A percentile compares a stretch with the other conserved stretches of the same genome.
Conservation (phyloP, 2,888 invertebrate genomes). For the Galeruca laticollis region DNA sequence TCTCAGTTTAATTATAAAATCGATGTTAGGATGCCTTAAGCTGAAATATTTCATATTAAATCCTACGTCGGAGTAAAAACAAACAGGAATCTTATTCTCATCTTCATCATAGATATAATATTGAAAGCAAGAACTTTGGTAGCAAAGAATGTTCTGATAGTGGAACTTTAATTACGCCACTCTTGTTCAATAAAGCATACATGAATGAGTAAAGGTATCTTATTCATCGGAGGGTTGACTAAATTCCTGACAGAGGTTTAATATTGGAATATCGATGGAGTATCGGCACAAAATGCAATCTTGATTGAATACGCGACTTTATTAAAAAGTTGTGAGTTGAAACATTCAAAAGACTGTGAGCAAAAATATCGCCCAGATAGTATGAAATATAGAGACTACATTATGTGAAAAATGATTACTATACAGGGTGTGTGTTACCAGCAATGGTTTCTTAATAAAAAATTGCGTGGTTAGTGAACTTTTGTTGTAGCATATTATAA, state of each 20-base stretch:
- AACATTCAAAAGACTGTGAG: too few relatives aligned
- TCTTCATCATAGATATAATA: conserved; percentile 24
- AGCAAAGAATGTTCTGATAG: conserved; percentile 30
- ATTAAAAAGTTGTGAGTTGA: conserved; percentile 22
- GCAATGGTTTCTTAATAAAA: too few relatives aligned
- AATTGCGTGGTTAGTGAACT: too few relatives aligned
- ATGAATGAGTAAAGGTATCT: conserved; percentile 58
- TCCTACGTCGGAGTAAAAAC: conserved; percentile 21
- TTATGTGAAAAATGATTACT: too few relatives aligned
- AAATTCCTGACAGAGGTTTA: conserved; percentile 58
- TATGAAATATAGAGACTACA: too few relatives aligned
- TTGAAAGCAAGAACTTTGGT: conserved; percentile 18
- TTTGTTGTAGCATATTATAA: too few relatives aligned
- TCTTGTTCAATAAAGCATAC: conserved; percentile 59
- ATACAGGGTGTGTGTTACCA: too few relatives aligned
- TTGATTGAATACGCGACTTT: not conserved
- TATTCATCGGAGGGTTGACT: conserved; percentile 57
- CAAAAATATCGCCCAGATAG: too few relatives aligned
- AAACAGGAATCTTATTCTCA: conserved; percentile 31
- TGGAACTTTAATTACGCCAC: conserved; percentile 54
- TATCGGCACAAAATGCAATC: not conserved
- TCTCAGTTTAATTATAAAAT: conserved; percentile 19
- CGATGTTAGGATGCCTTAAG: conserved; percentile 12
- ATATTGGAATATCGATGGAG: conserved; percentile 60
- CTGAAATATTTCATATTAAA: conserved; percentile 31